Conservation (phyloP, 2,113 vertebrate species). For the Chloropsis hardwickii region DNA sequence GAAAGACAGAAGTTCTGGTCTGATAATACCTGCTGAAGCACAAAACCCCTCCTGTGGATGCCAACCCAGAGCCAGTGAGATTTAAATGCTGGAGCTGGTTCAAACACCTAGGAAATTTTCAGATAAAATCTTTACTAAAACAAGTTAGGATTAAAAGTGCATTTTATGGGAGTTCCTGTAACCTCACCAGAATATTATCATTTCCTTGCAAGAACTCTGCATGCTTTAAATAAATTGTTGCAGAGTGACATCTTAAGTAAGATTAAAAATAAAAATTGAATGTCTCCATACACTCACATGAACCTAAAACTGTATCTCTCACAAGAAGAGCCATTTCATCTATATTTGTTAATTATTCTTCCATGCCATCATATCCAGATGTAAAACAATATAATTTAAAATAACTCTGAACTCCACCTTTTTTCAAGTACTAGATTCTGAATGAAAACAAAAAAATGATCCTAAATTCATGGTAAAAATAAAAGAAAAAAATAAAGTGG, state of each 20-base stretch:
- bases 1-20: constrained; percentile 50
- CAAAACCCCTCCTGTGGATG: not conserved
- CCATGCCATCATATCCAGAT: not conserved
- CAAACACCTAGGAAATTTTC: constrained; percentile 52
- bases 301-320: not conserved
- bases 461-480: not conserved
- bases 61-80: constrained; percentile 17
- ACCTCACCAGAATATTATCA: constrained; percentile 25
- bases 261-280: not conserved
- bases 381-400: not conserved
- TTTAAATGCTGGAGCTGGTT: constrained; percentile 48
- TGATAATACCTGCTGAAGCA: constrained; percentile 60
- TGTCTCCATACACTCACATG: not conserved
- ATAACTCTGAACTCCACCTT: not conserved
- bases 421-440: not conserved
- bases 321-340: not conserved
- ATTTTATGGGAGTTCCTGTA: constrained; percentile 42
- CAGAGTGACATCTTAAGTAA: not conserved
- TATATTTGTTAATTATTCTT: not conserved
- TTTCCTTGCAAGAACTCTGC: constrained; percentile 27
- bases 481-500: too few relatives aligned
- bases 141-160: constrained; percentile 20
- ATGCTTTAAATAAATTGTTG: not conserved
- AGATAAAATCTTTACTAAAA: constrained; percentile 54
- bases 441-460: not conserved